Evolutionary conservation across 2,888 invertebrate species (phyloP).

Genomic region (Clostera curtula): DNA sequence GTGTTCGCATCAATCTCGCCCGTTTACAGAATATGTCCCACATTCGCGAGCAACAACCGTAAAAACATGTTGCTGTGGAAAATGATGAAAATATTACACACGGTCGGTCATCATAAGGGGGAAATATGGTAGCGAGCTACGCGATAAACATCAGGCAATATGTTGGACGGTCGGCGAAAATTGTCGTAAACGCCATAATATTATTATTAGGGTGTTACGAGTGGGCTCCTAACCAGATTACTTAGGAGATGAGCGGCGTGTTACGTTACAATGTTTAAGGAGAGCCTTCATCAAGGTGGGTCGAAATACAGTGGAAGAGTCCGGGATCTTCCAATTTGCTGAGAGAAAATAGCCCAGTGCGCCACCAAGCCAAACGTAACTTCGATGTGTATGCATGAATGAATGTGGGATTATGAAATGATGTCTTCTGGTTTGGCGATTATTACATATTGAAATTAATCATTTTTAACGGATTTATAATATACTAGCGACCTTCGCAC

Average conservation of each 20-base stretch:
- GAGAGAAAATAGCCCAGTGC: too few species aligned
- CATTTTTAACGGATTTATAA: too few species aligned
- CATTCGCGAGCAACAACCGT: constrained; percentile 19
- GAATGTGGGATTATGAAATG: too few species aligned
- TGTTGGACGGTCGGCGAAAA: constrained; percentile 34
- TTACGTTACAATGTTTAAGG: constrained; percentile 5
- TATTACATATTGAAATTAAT: too few species aligned
- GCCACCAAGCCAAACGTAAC: too few species aligned
- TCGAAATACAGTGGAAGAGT: too few species aligned
- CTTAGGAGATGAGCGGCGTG: constrained; percentile 24
- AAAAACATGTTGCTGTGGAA: constrained; percentile 22
- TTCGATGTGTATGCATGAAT: too few species aligned
- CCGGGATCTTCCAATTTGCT: too few species aligned
- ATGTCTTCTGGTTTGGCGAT: too few species aligned
- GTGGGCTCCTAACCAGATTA: constrained; percentile 38
- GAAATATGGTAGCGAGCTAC: constrained; percentile 25
- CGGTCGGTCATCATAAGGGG: constrained; percentile 30
- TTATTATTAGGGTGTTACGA: constrained; percentile 27
- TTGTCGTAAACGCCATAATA: constrained; percentile 35
- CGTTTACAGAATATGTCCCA: constrained; percentile 16
- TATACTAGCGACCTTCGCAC: too few species aligned
- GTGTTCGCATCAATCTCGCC: constrained; percentile 20
- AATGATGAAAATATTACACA: constrained; percentile 39
- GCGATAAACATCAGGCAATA: constrained; percentile 36
- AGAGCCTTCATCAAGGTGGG: too few species aligned